Conservation (phyloP, 2,113 vertebrate species). For the Lepus americanus region DNA sequence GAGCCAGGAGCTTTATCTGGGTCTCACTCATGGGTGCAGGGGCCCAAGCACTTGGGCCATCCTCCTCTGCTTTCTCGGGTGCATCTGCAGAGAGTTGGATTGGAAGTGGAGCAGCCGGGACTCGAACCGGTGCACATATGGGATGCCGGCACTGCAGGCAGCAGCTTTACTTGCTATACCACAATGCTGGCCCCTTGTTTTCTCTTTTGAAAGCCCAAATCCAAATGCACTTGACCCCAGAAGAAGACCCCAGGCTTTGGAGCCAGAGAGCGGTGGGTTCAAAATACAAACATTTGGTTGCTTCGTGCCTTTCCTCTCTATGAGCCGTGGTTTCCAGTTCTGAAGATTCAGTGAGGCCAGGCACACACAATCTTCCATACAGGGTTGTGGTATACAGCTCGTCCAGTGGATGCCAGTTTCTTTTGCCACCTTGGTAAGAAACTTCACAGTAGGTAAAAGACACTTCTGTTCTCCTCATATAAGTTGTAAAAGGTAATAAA, state of each 20-base stretch:
- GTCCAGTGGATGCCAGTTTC: background rate
- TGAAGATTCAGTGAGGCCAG: background rate
- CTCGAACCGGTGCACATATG: too few species aligned
- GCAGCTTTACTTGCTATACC: too few species aligned
- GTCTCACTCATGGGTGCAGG: too few species aligned
- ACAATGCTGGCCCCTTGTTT: background rate
- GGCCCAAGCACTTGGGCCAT: too few species aligned
- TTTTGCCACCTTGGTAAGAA: background rate
- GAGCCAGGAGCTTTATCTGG: too few species aligned
- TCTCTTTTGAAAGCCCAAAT: background rate
- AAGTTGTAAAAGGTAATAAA: background rate
- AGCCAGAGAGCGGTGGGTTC: background rate
- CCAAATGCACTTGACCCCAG: background rate
- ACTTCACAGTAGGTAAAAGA: constrained; percentile 36
- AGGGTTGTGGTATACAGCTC: background rate
- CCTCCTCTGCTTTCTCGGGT: too few species aligned
- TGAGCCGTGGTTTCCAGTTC: background rate
- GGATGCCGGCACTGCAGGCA: too few species aligned
- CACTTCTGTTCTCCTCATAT: background rate
- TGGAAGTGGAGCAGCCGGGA: too few species aligned
- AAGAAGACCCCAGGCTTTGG: background rate
- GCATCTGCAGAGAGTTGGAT: too few species aligned
- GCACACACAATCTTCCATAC: background rate
- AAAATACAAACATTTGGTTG: background rate
- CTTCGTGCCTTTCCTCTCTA: background rate